Percentiles rank a stretch among this genome's conserved stretches.
These are phyloP conservation scores for Sinotaia quadrata DNA, from an alignment of 2,888 invertebrate species.

Conservation along the genomic window DNA sequence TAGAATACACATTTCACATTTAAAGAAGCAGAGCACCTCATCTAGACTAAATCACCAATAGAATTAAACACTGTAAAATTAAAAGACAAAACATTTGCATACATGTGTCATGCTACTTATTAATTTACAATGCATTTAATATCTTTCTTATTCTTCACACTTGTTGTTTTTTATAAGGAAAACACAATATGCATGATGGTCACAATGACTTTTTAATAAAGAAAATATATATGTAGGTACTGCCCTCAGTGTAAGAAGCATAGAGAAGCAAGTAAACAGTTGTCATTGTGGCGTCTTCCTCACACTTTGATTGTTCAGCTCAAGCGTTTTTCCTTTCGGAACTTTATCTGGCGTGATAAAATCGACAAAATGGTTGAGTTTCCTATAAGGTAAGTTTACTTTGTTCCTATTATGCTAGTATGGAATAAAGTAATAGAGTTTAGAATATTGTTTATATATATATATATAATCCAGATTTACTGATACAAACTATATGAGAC, in stretches of 20 bases:
- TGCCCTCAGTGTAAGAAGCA: constrained; percentile 77
- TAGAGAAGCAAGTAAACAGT: constrained; percentile 77
- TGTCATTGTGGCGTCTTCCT: constrained; percentile 77
- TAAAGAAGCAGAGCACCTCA: too few relatives aligned
- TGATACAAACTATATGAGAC: background rate
- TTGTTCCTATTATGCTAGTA: background rate
- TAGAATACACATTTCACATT: too few relatives aligned
- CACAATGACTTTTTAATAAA: too few relatives aligned
- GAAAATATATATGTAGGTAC: too few relatives aligned
- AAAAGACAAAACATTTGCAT: too few relatives aligned
- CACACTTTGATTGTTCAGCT: constrained; percentile 77
- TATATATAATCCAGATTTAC: background rate
- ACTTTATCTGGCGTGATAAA: constrained; percentile 75
- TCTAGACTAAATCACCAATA: too few relatives aligned
- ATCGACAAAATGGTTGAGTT: constrained; percentile 76
- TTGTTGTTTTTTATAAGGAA: too few relatives aligned
- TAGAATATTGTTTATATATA: constrained; percentile 1
- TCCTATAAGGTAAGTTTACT: constrained; percentile 70
- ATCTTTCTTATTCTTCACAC: too few relatives aligned
- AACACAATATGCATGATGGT: too few relatives aligned
- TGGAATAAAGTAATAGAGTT: background rate
- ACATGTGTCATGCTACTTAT: too few relatives aligned
- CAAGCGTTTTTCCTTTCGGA: constrained; percentile 76
- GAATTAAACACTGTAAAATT: too few relatives aligned
- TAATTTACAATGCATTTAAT: too few relatives aligned